A percentile compares a stretch with the other conserved stretches of the same genome.
phyloP scores from a whole-genome alignment of 2,113 vertebrate species.

The Catharus fuscescens region DNA sequence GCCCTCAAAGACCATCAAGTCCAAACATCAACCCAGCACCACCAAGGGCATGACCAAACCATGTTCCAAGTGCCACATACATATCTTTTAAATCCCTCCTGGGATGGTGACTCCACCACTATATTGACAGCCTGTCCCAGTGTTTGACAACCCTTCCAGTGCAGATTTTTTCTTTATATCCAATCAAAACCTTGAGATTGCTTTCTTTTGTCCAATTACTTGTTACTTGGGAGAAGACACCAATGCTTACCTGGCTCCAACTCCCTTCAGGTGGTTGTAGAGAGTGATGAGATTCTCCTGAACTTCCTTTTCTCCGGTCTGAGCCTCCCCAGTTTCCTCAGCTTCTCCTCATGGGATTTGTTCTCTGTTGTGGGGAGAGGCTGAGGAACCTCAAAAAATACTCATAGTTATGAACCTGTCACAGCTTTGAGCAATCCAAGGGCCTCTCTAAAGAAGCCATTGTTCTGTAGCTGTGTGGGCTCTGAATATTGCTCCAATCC shows the following conservation, averaged over 20 bases:
- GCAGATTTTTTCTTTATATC: background rate
- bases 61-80: background rate
- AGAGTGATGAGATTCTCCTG: no score
- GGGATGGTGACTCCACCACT: background rate
- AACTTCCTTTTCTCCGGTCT: background rate
- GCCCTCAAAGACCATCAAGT: background rate
- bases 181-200: background rate
- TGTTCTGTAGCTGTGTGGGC: background rate
- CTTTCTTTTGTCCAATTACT: accelerated
- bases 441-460: background rate
- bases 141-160: background rate
- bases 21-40: background rate
- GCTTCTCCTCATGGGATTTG: background rate
- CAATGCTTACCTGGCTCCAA: background rate
- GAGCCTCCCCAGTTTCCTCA: background rate
- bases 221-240: background rate
- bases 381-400: background rate
- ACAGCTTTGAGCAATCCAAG: background rate
- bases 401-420: background rate
- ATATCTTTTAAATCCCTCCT: background rate
- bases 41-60: background rate
- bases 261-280: background rate
- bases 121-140: background rate
- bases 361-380: background rate
- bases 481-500: background rate